Conservation (phyloP, 2,888 invertebrate genomes). For the Lycaena phlaeas region DNA sequence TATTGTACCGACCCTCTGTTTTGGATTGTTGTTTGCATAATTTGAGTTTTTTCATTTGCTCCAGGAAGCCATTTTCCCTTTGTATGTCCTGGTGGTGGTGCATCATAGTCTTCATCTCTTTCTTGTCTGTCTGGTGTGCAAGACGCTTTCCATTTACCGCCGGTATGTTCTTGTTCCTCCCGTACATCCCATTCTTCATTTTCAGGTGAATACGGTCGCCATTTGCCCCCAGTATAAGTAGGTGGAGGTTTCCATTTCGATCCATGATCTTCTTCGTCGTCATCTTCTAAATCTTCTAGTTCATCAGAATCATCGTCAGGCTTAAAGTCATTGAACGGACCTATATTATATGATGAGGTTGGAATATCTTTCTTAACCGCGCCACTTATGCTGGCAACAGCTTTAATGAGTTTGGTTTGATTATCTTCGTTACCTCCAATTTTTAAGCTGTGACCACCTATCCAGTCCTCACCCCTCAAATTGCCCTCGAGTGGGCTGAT, state of each 20-base stretch:
- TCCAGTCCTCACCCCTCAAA: conserved; percentile 74
- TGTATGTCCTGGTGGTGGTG: conserved; percentile 80
- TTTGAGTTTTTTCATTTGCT: conserved; percentile 65
- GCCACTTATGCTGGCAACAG: conserved; percentile 76
- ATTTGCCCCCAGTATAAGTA: conserved; percentile 62
- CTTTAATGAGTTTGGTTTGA: conserved; percentile 76
- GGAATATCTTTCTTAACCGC: conserved; percentile 65
- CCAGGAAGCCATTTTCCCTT: conserved; percentile 89
- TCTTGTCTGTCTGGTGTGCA: conserved; percentile 33
- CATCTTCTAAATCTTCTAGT: conserved; percentile 74
- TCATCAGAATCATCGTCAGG: conserved; percentile 64
- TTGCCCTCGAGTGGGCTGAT: conserved; percentile 57
- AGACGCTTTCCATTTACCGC: conserved; percentile 10
- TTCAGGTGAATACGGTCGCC: conserved; percentile 59
- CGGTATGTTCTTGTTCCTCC: conserved; percentile 60
- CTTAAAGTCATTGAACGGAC: conserved; percentile 52
- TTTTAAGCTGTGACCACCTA: conserved; percentile 72
- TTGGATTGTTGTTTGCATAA: conserved; percentile 65
- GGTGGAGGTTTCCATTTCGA: conserved; percentile 83
- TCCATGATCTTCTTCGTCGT: conserved; percentile 75
- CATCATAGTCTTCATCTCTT: conserved; percentile 64
- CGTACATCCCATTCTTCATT: conserved; percentile 71
- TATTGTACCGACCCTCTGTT: conserved; percentile 74
- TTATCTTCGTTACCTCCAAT: conserved; percentile 71
- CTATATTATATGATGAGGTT: conserved; percentile 45